Conservation (phyloP, 2,113 vertebrate species). For the Myotis brandtii region DNA sequence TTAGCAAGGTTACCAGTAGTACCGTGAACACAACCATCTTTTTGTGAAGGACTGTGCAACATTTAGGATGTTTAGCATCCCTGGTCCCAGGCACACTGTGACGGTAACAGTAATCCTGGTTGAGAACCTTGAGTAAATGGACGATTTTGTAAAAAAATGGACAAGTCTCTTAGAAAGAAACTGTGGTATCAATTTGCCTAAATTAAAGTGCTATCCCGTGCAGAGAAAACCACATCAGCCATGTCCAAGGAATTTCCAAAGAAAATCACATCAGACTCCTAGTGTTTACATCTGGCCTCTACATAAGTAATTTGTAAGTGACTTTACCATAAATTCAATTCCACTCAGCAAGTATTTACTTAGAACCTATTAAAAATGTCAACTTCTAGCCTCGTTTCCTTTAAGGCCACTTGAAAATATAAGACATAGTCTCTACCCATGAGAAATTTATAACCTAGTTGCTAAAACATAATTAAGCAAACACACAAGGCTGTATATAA, state of each 20-base stretch:
- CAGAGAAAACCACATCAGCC: neutral
- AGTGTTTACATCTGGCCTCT: neutral
- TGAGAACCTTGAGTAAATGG: neutral
- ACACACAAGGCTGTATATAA: slow-evolving; percentile 31
- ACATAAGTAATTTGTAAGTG: neutral
- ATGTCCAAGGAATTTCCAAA: neutral
- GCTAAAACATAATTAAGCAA: slow-evolving; percentile 41
- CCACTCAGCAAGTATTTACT: slow-evolving; percentile 56
- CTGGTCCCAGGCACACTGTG: neutral
- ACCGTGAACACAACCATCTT: neutral
- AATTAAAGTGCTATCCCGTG: neutral
- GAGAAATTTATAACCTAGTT: slow-evolving; percentile 46
- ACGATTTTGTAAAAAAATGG: neutral
- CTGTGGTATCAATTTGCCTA: neutral
- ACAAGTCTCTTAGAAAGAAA: slow-evolving; percentile 1
- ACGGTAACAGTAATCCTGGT: neutral
- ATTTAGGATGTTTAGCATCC: neutral
- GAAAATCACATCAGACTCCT: neutral
- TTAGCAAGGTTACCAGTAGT: too few species aligned
- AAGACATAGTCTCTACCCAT: neutral
- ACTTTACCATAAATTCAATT: slow-evolving; percentile 39
- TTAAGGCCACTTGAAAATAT: slow-evolving; percentile 1
- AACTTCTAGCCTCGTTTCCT: slow-evolving; percentile 7
- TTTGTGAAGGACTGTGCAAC: neutral
- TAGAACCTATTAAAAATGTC: slow-evolving; percentile 47